Evolutionary conservation across 2,113 vertebrate species (phyloP).

Genomic region (Mastomys natalensis): DNA sequence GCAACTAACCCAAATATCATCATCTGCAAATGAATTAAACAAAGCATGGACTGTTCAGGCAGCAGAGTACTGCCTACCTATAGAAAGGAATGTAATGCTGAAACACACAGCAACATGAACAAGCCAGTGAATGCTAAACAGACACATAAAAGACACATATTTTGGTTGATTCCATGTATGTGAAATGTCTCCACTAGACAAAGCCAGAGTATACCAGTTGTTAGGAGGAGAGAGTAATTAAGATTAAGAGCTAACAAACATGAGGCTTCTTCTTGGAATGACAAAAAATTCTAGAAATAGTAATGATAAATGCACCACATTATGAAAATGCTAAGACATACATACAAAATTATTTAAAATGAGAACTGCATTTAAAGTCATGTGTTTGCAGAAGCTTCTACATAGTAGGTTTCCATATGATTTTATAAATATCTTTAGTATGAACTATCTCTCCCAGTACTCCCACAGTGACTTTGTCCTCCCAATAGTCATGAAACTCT

Average conservation of each 20-base stretch:
- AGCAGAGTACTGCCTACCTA: not conserved
- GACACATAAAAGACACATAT: not conserved
- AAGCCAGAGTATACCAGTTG: not conserved
- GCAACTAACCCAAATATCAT: not conserved
- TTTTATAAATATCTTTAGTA: not conserved
- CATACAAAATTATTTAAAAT: not conserved
- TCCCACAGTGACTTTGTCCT: not conserved
- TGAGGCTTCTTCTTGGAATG: not conserved
- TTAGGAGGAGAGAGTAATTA: not conserved
- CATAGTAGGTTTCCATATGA: not conserved
- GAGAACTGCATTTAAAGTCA: not conserved
- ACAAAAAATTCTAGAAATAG: not conserved
- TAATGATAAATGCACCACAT: not conserved
- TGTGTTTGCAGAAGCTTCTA: not conserved
- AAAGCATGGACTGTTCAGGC: not conserved
- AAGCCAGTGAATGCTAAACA: not conserved
- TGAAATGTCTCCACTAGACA: not conserved
- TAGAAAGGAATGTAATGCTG: not conserved
- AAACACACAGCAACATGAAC: not conserved
- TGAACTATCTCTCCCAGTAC: not conserved
- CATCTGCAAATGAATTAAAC: not conserved
- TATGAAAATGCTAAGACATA: not conserved
- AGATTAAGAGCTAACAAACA: not conserved
- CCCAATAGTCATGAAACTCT: not conserved
- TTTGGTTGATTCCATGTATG: not conserved